Evolutionary conservation across 2,888 invertebrate genomes (phyloP), one percentile per base, ranked within the genome.

Genomic region (Cephonodes hylas): DNA sequence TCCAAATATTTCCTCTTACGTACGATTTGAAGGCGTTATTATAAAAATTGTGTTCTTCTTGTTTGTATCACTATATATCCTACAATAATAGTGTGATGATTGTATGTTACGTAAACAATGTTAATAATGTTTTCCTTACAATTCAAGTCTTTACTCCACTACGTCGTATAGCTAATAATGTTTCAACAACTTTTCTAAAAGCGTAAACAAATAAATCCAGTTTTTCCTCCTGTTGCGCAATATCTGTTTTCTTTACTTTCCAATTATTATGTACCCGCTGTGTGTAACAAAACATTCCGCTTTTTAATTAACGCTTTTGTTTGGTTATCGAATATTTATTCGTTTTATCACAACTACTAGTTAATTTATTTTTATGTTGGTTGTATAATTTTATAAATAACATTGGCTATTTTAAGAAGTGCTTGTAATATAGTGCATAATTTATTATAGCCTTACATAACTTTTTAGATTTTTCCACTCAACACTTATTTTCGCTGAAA

Each of bases 181-280:
- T 53, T 53, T 53, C 53, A 31, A 53, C 10, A 53, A 53, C 31
- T 53, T 53, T 53, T 53, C 53, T 53, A 18, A 18, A 53, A 53
- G 31, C 18, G 18, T 31, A 53, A 53, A 31, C 53, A 53, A 53
- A 18, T 10, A 3, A 15, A 31, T 18, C 10, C 8, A 3, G 18
- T 18, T 53, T 45, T 53, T 20, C 53, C 31, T 53, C 27, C 3
- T 53, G 53, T 31, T 53, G 18, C 53, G 31, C 53, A 53, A 53
- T 53, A 18, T 27, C 10, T 18, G 18, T 15, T 31, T 53, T 27
- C 53, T 18, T 31, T 18, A 27, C 15, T 18, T 53, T 5, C 31
- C 18, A 18, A 53, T 18, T 8, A 31, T 15, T 31, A 8, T 18
- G 31, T 31, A 18, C 18, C 31, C 15, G 53, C 10, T 53, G 27